A percentile compares a stretch with the other conserved stretches of the same genome.
Conservation (phyloP, 2,797 vertebrate genomes). For the Acropternis orthonyx region DNA sequence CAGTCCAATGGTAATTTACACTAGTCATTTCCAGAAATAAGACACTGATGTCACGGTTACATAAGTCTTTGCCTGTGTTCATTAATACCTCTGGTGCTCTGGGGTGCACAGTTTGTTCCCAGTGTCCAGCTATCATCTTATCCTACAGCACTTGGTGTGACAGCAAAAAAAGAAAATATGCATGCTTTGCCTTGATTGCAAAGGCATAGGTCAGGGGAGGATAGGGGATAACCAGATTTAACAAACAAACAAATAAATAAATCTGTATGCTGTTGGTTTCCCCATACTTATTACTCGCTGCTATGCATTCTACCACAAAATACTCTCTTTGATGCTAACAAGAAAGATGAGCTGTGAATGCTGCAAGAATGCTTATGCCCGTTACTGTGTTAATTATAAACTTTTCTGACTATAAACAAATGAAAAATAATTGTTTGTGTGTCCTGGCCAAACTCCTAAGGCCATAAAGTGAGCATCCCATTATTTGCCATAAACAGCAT, state of each 20-base stretch:
- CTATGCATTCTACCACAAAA: neutral
- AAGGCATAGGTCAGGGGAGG: neutral
- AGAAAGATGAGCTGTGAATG: slow-evolving; percentile 13
- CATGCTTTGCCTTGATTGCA: neutral
- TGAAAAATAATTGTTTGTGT: neutral
- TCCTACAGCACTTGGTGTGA: neutral
- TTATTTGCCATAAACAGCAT: neutral
- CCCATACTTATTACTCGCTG: neutral
- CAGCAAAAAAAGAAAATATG: neutral
- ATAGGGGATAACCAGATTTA: neutral
- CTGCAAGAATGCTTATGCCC: neutral
- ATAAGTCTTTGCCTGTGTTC: neutral
- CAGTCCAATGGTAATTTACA: neutral
- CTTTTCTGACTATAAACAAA: neutral
- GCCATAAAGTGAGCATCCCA: neutral
- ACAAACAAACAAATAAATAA: neutral
- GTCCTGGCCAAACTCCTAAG: neutral
- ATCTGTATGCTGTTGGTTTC: neutral
- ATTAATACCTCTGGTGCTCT: neutral
- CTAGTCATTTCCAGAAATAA: neutral
- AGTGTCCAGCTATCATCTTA: neutral
- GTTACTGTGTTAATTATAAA: slow-evolving; percentile 15
- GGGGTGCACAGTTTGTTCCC: neutral
- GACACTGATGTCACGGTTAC: neutral
- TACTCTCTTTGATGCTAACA: slow-evolving; percentile 33